Percentiles rank a stretch among this genome's conserved stretches.
Evolutionary conservation across 2,113 vertebrate genomes (phyloP).

Genomic region (Columba livia): DNA sequence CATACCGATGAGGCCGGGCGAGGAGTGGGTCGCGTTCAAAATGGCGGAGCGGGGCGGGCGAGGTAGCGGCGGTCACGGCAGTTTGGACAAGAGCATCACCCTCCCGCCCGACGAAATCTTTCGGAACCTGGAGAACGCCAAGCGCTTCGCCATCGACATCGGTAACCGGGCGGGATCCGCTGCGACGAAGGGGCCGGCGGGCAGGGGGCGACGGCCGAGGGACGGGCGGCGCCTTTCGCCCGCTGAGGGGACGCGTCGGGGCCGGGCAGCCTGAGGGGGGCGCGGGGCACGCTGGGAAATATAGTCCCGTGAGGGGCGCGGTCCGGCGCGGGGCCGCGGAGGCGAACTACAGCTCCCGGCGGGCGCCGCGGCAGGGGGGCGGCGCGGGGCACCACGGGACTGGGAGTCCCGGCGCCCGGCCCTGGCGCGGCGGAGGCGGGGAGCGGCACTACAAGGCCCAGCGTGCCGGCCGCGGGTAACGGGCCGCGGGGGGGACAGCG

Average conservation of each 20-base stretch:
- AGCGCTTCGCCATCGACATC: constrained; percentile 97
- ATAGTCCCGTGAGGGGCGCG: not conserved
- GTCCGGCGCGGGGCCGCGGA: rapidly evolving
- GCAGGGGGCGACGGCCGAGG: not conserved
- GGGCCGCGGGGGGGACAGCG: not conserved
- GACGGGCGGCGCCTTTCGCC: not conserved
- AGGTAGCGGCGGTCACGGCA: constrained; percentile 70
- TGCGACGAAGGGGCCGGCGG: not conserved
- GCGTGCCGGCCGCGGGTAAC: not conserved
- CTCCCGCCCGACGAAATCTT: constrained; percentile 95
- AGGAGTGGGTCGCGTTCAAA: constrained; percentile 68
- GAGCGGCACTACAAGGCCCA: constrained; percentile 17
- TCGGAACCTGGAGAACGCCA: constrained; percentile 94
- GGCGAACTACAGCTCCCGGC: constrained; percentile 2
- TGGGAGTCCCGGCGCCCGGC: not conserved
- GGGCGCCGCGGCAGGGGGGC: not conserved
- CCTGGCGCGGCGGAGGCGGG: rapidly evolving
- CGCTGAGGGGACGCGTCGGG: not conserved
- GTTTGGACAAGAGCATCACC: constrained; percentile 95
- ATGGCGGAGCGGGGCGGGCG: constrained; percentile 76
- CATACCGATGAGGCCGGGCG: constrained; percentile 66
- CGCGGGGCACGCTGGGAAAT: not conserved
- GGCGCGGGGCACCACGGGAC: not conserved
- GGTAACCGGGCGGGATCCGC: constrained; percentile 69
- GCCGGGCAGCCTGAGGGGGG: not conserved